A percentile compares a stretch with the other conserved stretches of the same genome.
phyloP scores from a whole-genome alignment of 2,113 vertebrate genomes.

The Spilogale gracilis region DNA sequence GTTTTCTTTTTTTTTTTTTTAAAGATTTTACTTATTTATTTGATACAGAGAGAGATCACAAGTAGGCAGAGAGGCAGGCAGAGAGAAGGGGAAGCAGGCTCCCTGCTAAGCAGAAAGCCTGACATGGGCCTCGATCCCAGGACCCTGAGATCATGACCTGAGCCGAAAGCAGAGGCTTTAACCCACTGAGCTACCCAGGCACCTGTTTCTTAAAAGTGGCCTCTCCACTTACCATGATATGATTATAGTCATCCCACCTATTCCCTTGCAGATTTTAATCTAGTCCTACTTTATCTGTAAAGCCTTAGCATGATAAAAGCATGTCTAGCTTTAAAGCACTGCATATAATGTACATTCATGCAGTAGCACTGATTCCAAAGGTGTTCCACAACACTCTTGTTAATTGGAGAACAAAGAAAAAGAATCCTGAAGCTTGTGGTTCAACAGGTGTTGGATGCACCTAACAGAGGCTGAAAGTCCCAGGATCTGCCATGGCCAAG shows the following conservation, averaged over 20 bases:
- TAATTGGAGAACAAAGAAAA: too few relatives aligned
- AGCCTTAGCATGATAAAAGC: background rate
- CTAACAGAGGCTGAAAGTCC: background rate
- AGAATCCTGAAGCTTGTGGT: background rate
- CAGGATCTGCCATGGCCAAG: background rate
- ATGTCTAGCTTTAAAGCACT: background rate
- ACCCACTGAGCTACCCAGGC: too few relatives aligned
- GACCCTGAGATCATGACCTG: too few relatives aligned
- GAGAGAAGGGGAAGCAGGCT: too few relatives aligned
- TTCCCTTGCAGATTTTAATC: background rate
- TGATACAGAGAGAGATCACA: too few relatives aligned
- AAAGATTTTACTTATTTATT: too few relatives aligned
- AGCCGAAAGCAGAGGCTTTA: too few relatives aligned
- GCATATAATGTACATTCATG: rapidly evolving
- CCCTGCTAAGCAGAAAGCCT: too few relatives aligned
- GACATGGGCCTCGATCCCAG: too few relatives aligned
- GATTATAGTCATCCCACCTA: background rate
- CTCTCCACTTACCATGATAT: background rate
- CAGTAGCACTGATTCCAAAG: background rate
- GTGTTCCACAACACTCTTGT: rapidly evolving
- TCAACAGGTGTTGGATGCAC: background rate
- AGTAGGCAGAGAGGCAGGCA: too few relatives aligned
- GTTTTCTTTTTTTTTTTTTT: too few relatives aligned
- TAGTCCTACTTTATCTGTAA: background rate
- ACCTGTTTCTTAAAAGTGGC: background rate